These are phyloP conservation scores for Cartodere bifasciata DNA, from an alignment of 2,888 invertebrate genomes.

Conservation along the genomic window DNA sequence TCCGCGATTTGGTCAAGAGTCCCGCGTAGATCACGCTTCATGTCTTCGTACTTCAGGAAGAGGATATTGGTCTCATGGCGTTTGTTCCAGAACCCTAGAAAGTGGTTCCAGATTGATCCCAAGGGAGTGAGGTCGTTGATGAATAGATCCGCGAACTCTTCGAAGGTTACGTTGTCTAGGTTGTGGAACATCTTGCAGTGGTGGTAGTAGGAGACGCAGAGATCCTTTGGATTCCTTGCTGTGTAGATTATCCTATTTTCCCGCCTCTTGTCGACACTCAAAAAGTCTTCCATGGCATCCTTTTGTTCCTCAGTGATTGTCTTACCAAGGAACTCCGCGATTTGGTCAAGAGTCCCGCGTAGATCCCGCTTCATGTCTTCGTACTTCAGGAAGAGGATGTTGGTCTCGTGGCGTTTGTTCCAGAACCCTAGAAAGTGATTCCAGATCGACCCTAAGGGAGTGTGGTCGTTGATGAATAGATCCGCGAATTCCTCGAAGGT, in stretches of 20 bases:
- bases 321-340: constrained; percentile 61
- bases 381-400: constrained; percentile 66
- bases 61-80: constrained; percentile 58
- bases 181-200: constrained; percentile 64
- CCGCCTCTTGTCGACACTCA: constrained; percentile 39
- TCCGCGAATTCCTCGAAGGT: constrained; percentile 66
- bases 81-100: constrained; percentile 53
- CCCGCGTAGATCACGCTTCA: constrained; percentile 57
- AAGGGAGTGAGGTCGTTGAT: constrained; percentile 52
- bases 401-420: constrained; percentile 54
- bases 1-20: constrained; percentile 46
- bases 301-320: constrained; percentile 52
- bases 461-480: constrained; percentile 53
- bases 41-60: constrained; percentile 71
- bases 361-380: constrained; percentile 73
- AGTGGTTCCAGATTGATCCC: constrained; percentile 52
- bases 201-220: constrained; percentile 78
- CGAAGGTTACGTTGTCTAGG: constrained; percentile 40
- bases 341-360: constrained; percentile 39
- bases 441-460: constrained; percentile 53
- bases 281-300: constrained; percentile 26
- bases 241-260: constrained; percentile 69
- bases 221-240: constrained; percentile 81
- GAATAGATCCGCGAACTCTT: constrained; percentile 65
- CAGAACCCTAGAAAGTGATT: constrained; percentile 53